Conservation (phyloP, 2,797 vertebrate species). For the Myripristis murdjan region DNA sequence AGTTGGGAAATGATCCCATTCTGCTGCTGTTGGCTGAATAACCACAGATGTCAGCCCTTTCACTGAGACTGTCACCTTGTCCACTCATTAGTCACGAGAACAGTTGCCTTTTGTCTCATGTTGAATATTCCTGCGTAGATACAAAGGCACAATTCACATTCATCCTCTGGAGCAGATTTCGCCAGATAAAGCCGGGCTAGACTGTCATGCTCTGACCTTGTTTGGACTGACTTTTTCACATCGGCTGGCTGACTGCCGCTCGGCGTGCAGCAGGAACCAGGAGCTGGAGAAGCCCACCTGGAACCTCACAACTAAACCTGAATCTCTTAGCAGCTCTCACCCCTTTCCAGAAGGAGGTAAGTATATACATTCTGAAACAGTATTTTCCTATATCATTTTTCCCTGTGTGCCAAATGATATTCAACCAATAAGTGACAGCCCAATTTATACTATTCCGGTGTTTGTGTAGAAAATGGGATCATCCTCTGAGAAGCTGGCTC, state of each 20-base stretch:
- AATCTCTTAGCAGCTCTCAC: neutral
- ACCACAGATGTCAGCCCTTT: slow-evolving; percentile 97
- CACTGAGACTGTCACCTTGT: slow-evolving; percentile 93
- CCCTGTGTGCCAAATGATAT: no score
- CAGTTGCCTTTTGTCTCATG: slow-evolving; percentile 91
- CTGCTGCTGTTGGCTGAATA: slow-evolving; percentile 93
- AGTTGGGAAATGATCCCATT: slow-evolving; percentile 94
- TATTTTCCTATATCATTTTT: slow-evolving; percentile 26
- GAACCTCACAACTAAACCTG: neutral
- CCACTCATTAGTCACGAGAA: slow-evolving; percentile 92
- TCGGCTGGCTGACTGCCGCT: slow-evolving; percentile 27
- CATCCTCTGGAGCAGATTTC: slow-evolving; percentile 83
- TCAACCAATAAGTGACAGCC: no score
- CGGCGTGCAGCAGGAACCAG: slow-evolving; percentile 14
- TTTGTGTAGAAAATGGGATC: no score
- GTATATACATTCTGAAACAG: slow-evolving; percentile 1
- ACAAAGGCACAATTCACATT: slow-evolving; percentile 90
- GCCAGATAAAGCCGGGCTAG: slow-evolving; percentile 60
- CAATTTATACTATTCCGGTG: no score
- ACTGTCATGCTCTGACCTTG: slow-evolving; percentile 54
- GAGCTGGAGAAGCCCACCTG: slow-evolving; percentile 7
- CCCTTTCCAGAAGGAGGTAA: slow-evolving; percentile 1
- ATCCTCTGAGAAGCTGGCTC: no score
- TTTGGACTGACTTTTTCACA: slow-evolving; percentile 41
- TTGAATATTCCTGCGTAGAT: slow-evolving; percentile 91